These are phyloP conservation scores for Pseudois nayaur DNA, from an alignment of 2,113 vertebrate species.

Conservation along the genomic window DNA sequence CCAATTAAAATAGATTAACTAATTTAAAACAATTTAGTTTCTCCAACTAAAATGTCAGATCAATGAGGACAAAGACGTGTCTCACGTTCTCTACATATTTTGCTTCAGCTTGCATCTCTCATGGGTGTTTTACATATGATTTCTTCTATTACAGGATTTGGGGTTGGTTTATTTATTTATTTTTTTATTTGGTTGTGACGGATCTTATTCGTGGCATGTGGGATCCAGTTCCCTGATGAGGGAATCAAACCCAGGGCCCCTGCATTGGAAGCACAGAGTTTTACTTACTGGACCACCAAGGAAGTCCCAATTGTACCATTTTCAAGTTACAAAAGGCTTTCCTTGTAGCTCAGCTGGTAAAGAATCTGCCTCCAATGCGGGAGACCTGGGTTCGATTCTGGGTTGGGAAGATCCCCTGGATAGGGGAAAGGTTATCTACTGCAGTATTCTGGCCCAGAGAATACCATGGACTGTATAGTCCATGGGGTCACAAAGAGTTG, in stretches of 20 bases:
- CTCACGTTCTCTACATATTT: neutral
- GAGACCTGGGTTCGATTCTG: neutral
- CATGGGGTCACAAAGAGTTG: neutral
- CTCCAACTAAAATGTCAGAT: neutral
- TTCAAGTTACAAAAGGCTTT: neutral
- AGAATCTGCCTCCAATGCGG: neutral
- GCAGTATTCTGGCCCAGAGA: neutral
- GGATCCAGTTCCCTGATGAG: neutral
- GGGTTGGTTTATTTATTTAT: neutral
- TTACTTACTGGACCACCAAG: neutral
- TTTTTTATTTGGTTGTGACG: neutral
- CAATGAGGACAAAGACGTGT: neutral
- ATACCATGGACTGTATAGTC: neutral
- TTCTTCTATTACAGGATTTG: neutral
- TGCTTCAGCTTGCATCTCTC: neutral
- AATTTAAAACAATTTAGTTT: neutral
- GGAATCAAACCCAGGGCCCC: neutral
- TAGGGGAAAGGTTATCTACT: neutral
- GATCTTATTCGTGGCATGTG: neutral
- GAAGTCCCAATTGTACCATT: neutral
- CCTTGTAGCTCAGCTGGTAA: neutral
- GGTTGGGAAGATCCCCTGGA: neutral
- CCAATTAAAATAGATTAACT: neutral
- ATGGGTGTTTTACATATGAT: neutral
- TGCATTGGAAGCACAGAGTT: neutral